A percentile compares a stretch with the other conserved stretches of the same genome.
Evolutionary conservation across 1,140 invertebrate species (phyloP).

Genomic region (Drosophila kepulauana): DNA sequence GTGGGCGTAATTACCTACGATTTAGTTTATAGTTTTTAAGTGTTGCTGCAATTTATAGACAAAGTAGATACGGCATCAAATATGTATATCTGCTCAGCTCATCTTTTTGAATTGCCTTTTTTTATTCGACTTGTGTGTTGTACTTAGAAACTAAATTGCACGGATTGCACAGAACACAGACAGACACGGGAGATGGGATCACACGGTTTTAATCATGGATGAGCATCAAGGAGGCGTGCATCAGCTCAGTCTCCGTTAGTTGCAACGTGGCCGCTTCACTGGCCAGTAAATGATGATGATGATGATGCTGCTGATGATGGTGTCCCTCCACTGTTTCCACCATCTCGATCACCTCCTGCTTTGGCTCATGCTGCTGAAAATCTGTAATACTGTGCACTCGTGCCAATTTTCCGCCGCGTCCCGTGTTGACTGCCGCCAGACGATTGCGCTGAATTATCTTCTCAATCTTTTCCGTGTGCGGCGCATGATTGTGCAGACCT

Average conservation of each 20-base stretch:
- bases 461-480: constrained; percentile 84
- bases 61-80: neutral
- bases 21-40: neutral
- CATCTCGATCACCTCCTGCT: constrained; percentile 41
- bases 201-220: constrained; percentile 59
- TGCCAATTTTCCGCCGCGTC: constrained; percentile 37
- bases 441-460: constrained; percentile 80
- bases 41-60: constrained; percentile 2
- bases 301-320: constrained; percentile 2
- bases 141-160: constrained; percentile 68
- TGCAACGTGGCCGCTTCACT: constrained; percentile 55
- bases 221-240: constrained; percentile 68
- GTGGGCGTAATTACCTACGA: constrained; percentile 33
- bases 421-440: constrained; percentile 46
- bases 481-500: constrained; percentile 79
- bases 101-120: constrained; percentile 40
- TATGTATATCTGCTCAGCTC: constrained; percentile 14
- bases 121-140: constrained; percentile 51
- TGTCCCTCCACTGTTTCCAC: neutral
- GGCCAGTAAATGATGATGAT: constrained; percentile 36
- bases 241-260: constrained; percentile 64
- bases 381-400: constrained; percentile 46
- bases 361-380: constrained; percentile 24
- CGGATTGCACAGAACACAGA: constrained; percentile 20
- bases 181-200: neutral